Evolutionary conservation across 2,888 invertebrate species (phyloP).

Genomic region (Rhimphoctona megacephalus): DNA sequence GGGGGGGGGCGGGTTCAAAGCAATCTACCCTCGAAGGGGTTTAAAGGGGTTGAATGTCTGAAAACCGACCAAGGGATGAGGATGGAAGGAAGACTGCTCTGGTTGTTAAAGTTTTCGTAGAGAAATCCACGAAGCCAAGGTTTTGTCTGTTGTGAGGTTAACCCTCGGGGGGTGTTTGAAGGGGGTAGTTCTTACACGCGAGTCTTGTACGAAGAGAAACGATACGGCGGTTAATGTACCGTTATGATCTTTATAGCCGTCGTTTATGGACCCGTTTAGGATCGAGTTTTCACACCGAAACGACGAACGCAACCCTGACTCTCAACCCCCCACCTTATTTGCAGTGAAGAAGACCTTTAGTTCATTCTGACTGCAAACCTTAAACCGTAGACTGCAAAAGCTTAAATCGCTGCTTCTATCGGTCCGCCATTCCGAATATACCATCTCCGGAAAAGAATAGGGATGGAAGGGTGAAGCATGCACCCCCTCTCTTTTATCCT

Average conservation of each 20-base stretch:
- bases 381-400: conserved; percentile 48
- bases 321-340: conserved; percentile 31
- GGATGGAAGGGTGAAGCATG: neutral
- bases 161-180: conserved; percentile 69
- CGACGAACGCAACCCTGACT: conserved; percentile 57
- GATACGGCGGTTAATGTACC: conserved; percentile 82
- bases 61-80: conserved; percentile 7
- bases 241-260: conserved; percentile 82
- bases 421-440: conserved; percentile 7
- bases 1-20: neutral
- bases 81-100: conserved; percentile 44
- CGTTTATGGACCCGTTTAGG: conserved; percentile 80
- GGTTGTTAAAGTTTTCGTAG: conserved; percentile 53
- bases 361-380: conserved; percentile 22
- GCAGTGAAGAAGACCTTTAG: conserved; percentile 34
- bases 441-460: neutral
- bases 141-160: conserved; percentile 73
- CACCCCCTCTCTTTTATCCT: neutral
- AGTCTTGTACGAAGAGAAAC: conserved; percentile 71
- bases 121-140: conserved; percentile 18
- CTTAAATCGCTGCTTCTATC: conserved; percentile 47
- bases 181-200: conserved; percentile 55
- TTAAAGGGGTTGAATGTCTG: conserved; percentile 35
- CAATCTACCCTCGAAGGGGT: conserved; percentile 19
- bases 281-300: conserved; percentile 79